Percentiles rank a stretch among this genome's conserved stretches.
These are phyloP conservation scores for Helicolenus hilgendorfi DNA, from an alignment of 2,797 vertebrate species.

Conservation along the genomic window DNA sequence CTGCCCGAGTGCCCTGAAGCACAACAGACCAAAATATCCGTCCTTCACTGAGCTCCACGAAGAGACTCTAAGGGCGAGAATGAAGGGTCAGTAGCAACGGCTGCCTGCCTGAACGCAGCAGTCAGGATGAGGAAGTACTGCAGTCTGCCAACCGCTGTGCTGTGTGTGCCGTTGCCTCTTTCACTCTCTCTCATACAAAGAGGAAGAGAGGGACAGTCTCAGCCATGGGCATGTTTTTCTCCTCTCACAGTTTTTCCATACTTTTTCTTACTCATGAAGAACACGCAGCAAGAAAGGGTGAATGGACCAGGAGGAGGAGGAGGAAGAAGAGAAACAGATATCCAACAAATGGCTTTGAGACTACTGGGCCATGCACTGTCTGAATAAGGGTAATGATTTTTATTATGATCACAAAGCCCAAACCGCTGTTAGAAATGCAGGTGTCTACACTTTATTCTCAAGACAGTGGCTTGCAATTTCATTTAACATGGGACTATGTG, in stretches of 20 bases:
- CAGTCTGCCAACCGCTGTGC: slow-evolving; percentile 56
- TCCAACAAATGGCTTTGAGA: slow-evolving; percentile 25
- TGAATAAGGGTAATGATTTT: slow-evolving; percentile 9
- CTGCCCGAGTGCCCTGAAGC: slow-evolving; percentile 22
- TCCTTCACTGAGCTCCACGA: slow-evolving; percentile 16
- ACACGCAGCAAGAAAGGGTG: neutral
- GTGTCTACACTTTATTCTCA: slow-evolving; percentile 28
- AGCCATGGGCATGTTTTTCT: slow-evolving; percentile 57
- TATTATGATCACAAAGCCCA: slow-evolving; percentile 1
- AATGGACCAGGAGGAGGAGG: neutral
- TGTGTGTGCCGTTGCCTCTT: slow-evolving; percentile 9
- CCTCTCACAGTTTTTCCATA: slow-evolving; percentile 67
- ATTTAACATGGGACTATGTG: slow-evolving; percentile 33
- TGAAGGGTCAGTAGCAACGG: slow-evolving; percentile 33
- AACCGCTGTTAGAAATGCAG: slow-evolving; percentile 5
- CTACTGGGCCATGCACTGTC: neutral
- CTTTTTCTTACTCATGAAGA: slow-evolving; percentile 19
- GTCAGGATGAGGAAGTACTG: slow-evolving; percentile 78
- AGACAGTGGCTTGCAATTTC: slow-evolving; percentile 5
- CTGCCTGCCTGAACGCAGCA: slow-evolving; percentile 50
- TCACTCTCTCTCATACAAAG: slow-evolving; percentile 56
- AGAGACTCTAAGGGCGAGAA: slow-evolving; percentile 15
- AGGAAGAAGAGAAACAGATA: slow-evolving; percentile 11
- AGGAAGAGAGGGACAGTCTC: slow-evolving; percentile 46
- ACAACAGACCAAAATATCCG: slow-evolving; percentile 43